Evolutionary conservation across 2,888 invertebrate genomes (phyloP), one percentile per base, ranked within the genome.

Genomic region (Acrobasis repandana): DNA sequence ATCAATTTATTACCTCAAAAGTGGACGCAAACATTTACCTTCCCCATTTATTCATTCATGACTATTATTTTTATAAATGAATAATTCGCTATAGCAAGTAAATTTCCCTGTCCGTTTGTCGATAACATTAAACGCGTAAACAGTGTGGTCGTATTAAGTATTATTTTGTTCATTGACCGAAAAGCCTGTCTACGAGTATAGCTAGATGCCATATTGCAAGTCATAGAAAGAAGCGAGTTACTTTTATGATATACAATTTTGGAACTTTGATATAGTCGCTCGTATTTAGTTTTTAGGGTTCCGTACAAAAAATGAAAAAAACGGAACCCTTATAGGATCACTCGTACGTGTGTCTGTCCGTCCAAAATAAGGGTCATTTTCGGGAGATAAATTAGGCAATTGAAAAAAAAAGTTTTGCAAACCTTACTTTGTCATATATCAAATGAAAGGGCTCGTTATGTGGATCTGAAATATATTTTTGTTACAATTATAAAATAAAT

Each of bases 81-180:
- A 16, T 67, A 63, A 61, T 63, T 57, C 38, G 58, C 50, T 61
- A 61, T 43, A 43, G 43, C 43, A 15, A 54, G 16, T 38, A 43
- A 38, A 18, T 43, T 38, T 54, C 20, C 38, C 20, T 58, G 64
- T 63, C 61, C 61, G 61, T 67, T 63, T 64, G 63, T 63, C 72
- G 75, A 73, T 73, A 66, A 71, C 68, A 66, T 74, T 72, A 69
- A 73, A 74, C 70, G 65, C 63, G 69, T 71, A 80, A 76, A 77
- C 72, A 79, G 72, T 71, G 76, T 64, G 72, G 69, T 62, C 60
- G 63, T 70, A 74, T 75, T 73, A 75, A 75, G 75, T 74, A 62
- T 64, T 65, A 69, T 69, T 62, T 66, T 71, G 71, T 71, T 70
- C 69, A 73, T 74, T 77, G 72, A 75, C 75, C 73, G 69, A 72